Evolutionary conservation across 2,797 vertebrate species (phyloP).

Genomic region (Molossus molossus): DNA sequence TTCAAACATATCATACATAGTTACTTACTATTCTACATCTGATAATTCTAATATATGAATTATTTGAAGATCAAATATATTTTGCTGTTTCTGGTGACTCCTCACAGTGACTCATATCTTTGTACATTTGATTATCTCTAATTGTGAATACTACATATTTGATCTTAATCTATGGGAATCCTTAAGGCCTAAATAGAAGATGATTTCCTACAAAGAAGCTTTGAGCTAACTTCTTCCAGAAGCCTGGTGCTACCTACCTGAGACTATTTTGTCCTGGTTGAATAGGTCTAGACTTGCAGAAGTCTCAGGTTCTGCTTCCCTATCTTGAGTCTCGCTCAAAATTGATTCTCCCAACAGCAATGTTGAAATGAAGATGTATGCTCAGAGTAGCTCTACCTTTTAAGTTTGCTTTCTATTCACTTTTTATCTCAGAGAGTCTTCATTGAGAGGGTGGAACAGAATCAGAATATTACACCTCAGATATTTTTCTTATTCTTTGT

Average conservation of each 20-base stretch:
- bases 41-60: conserved; percentile 23
- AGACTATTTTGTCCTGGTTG: not conserved
- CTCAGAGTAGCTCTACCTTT: not conserved
- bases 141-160: not conserved
- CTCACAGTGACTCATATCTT: not conserved
- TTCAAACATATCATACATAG: not conserved
- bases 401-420: not conserved
- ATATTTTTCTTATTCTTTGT: not conserved
- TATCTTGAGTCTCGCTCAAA: not conserved
- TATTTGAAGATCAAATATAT: conserved; percentile 34
- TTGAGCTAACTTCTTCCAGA: not conserved
- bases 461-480: not conserved
- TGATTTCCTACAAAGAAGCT: not conserved
- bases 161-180: not conserved
- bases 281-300: not conserved
- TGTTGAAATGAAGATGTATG: not conserved
- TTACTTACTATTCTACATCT: conserved; percentile 26
- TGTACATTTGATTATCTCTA: not conserved
- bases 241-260: not conserved
- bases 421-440: not conserved
- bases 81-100: conserved; percentile 2
- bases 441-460: not conserved
- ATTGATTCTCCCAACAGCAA: not conserved
- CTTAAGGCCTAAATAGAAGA: not conserved
- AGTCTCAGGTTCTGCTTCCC: not conserved